phyloP scores from a whole-genome alignment of 2,888 invertebrate species.

The Tetanocera ferruginea region DNA sequence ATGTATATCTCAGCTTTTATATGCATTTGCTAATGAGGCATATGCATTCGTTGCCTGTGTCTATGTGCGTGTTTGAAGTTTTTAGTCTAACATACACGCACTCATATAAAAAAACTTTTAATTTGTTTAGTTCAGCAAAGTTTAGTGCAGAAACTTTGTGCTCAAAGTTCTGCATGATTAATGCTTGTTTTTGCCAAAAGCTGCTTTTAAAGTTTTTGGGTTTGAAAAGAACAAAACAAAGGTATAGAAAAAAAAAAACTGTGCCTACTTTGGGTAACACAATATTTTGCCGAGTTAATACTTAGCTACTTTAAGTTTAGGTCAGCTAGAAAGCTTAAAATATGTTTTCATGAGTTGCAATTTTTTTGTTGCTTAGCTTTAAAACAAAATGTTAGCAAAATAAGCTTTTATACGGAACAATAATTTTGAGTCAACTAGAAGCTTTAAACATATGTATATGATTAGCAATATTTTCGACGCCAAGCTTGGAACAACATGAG shows the following conservation, averaged over 20 bases:
- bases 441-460: too few relatives aligned
- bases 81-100: neutral
- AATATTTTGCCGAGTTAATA: neutral
- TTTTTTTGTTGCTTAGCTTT: too few relatives aligned
- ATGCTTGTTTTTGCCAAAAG: slow-evolving; percentile 25
- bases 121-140: slow-evolving; percentile 24
- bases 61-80: neutral
- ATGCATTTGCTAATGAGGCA: slow-evolving; percentile 26
- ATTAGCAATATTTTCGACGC: too few relatives aligned
- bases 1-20: neutral
- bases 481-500: too few relatives aligned
- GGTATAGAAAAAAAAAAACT: neutral
- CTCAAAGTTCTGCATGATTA: slow-evolving; percentile 27
- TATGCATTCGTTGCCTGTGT: neutral
- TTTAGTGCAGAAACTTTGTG: slow-evolving; percentile 17
- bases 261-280: neutral
- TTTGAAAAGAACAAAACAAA: neutral
- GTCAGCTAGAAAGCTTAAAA: neutral
- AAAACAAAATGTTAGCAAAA: too few relatives aligned
- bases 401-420: too few relatives aligned
- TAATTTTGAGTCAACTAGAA: too few relatives aligned
- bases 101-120: slow-evolving; percentile 12
- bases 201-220: slow-evolving; percentile 4
- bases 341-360: neutral
- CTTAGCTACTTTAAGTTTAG: neutral